phyloP scores from a whole-genome alignment of 2,797 vertebrate species.

The Echeneis naucrates region DNA sequence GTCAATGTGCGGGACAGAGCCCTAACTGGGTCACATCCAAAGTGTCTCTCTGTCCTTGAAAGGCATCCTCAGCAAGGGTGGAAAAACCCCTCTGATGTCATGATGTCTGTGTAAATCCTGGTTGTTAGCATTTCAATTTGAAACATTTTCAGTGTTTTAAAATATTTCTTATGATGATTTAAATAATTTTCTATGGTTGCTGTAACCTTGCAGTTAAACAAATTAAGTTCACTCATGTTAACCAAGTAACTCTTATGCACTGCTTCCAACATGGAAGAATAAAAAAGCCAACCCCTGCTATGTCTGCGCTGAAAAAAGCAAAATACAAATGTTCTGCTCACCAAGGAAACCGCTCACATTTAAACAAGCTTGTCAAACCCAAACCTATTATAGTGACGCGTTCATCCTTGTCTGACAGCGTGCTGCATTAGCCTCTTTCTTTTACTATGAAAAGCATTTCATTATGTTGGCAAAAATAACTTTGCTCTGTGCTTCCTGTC shows the following conservation, averaged over 20 bases:
- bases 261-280: not conserved
- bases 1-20: constrained; percentile 21
- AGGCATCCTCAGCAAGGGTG: constrained; percentile 18
- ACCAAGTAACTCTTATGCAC: not conserved
- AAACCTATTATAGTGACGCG: constrained; percentile 25
- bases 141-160: not conserved
- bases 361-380: constrained; percentile 34
- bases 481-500: constrained; percentile 36
- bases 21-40: constrained; percentile 44
- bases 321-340: constrained; percentile 29
- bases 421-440: constrained; percentile 58
- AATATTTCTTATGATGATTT: not conserved
- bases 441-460: constrained; percentile 49
- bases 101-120: not conserved
- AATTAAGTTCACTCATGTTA: not conserved
- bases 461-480: constrained; percentile 58
- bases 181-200: not conserved
- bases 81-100: constrained; percentile 37
- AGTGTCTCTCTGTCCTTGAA: constrained; percentile 14
- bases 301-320: not conserved
- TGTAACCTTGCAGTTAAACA: not conserved
- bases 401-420: constrained; percentile 20
- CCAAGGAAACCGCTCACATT: constrained; percentile 24
- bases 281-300: not conserved
- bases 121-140: not conserved